These are phyloP conservation scores for Charadrius vociferus DNA, from an alignment of 2,113 vertebrate species.

Conservation along the genomic window DNA sequence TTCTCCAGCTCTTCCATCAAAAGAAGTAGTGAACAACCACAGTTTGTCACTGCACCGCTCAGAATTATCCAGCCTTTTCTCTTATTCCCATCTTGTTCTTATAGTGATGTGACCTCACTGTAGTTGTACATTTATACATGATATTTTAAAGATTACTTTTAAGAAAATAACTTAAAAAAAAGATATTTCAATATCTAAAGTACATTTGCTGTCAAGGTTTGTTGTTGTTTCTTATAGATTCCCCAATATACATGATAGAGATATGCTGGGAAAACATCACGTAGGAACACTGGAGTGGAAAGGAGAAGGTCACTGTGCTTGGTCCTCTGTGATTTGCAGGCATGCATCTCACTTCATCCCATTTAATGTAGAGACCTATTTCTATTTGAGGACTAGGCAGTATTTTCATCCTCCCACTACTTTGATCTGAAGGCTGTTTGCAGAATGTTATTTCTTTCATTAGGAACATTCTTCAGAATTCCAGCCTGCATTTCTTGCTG, in stretches of 20 bases:
- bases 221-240: background rate
- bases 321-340: background rate
- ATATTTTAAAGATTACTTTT: background rate
- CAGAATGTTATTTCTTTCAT: background rate
- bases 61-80: background rate
- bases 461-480: background rate
- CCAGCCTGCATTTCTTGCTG: background rate
- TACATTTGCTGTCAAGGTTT: background rate
- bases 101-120: background rate
- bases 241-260: background rate
- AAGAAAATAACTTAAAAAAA: background rate
- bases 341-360: background rate
- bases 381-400: background rate
- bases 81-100: background rate
- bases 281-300: background rate
- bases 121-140: background rate
- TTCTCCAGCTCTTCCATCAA: background rate
- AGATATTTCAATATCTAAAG: background rate
- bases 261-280: background rate
- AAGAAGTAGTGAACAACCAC: background rate
- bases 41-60: background rate
- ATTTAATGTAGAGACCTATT: background rate
- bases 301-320: background rate
- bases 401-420: background rate
- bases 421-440: background rate